phyloP scores from a whole-genome alignment of 2,888 invertebrate genomes.

The Archips crataeganus region DNA sequence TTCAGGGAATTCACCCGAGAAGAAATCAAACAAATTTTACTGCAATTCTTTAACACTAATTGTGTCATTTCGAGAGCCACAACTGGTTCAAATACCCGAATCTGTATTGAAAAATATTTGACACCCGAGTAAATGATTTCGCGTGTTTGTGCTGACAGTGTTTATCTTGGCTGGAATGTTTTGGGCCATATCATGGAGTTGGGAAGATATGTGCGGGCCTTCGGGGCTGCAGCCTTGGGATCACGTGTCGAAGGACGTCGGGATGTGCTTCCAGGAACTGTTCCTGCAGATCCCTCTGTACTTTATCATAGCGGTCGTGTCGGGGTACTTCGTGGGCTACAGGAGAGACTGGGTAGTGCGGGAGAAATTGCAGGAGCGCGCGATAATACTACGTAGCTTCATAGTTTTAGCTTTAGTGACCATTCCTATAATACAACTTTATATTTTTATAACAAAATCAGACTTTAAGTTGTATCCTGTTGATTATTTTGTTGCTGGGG shows the following conservation, averaged over 20 bases:
- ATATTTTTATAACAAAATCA: constrained; percentile 85
- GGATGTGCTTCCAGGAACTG: constrained; percentile 94
- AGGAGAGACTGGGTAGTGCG: constrained; percentile 87
- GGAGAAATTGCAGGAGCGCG: constrained; percentile 86
- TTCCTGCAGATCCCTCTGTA: constrained; percentile 92
- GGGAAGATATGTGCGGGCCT: constrained; percentile 92
- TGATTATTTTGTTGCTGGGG: constrained; percentile 89
- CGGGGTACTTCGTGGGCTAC: constrained; percentile 93
- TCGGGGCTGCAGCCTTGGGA: constrained; percentile 90
- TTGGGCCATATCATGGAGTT: constrained; percentile 86
- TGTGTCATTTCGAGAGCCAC: background rate
- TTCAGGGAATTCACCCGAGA: background rate
- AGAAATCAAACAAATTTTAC: background rate
- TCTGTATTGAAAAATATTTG: constrained; percentile 13
- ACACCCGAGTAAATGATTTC: constrained; percentile 29
- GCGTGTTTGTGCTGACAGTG: constrained; percentile 25
- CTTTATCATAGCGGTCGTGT: constrained; percentile 89
- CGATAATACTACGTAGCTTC: constrained; percentile 88
- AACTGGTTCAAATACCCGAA: background rate
- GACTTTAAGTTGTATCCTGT: constrained; percentile 85
- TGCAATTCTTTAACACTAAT: constrained; percentile 2
- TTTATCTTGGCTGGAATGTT: constrained; percentile 49
- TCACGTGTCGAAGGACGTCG: constrained; percentile 89
- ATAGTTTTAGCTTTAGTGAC: constrained; percentile 87
- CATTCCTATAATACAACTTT: constrained; percentile 89